Percentiles rank a stretch among this genome's conserved stretches.
Conservation (phyloP, 1,140 invertebrate genomes). For the Cyphomyrmex costatus region DNA sequence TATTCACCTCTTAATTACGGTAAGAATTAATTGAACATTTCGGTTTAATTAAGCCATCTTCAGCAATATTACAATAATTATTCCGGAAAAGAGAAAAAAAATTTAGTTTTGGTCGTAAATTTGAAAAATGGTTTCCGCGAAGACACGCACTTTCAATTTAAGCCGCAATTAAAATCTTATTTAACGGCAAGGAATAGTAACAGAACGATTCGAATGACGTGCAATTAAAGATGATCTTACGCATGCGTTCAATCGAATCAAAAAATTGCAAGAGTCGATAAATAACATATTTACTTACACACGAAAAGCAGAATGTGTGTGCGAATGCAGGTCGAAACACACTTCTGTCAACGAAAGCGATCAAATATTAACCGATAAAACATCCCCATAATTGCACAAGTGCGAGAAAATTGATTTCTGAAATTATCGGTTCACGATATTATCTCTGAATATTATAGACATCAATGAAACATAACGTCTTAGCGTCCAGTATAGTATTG, state of each 20-base stretch:
- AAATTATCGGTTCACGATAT: constrained; percentile 19
- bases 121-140: background rate
- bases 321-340: background rate
- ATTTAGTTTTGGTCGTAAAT: background rate
- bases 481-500: background rate
- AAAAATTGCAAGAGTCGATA: constrained; percentile 45
- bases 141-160: background rate
- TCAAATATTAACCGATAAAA: constrained; percentile 40
- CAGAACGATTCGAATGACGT: background rate
- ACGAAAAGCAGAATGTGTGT: background rate
- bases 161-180: background rate
- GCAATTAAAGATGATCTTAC: constrained; percentile 1
- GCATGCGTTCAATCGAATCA: background rate
- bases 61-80: no score
- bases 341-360: constrained; percentile 45
- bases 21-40: no score
- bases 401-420: constrained; percentile 49
- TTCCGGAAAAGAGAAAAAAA: background rate
- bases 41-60: no score
- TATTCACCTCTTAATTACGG: no score
- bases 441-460: constrained; percentile 1
- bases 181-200: background rate
- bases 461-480: background rate
- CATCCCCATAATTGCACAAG: constrained; percentile 52
- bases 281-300: constrained; percentile 25